Percentiles rank a stretch among this genome's conserved stretches.
phyloP scores from a whole-genome alignment of 2,888 invertebrate species.

The Chloroclystis v-ata region DNA sequence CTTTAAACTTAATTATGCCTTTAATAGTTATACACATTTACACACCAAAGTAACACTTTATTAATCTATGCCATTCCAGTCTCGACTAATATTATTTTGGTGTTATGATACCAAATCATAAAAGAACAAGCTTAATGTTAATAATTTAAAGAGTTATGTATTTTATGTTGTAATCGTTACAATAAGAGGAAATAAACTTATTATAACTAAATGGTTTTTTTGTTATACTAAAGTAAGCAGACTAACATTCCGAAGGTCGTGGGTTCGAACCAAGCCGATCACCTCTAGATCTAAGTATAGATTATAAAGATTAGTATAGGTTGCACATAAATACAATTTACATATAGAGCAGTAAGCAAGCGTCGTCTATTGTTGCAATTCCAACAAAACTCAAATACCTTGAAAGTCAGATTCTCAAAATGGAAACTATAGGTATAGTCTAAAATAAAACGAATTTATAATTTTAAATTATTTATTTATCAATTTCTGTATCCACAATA shows the following conservation, averaged over 20 bases:
- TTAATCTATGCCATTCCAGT: slow-evolving; percentile 59
- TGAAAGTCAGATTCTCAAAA: too few relatives aligned
- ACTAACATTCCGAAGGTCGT: too few relatives aligned
- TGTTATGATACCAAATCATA: slow-evolving; percentile 58
- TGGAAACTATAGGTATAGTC: too few relatives aligned
- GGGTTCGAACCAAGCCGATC: too few relatives aligned
- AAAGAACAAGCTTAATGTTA: slow-evolving; percentile 74
- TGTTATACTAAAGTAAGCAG: background rate
- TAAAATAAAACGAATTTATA: slow-evolving; percentile 30
- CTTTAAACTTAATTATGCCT: too few relatives aligned
- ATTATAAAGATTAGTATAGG: too few relatives aligned
- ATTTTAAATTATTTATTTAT: slow-evolving; percentile 69
- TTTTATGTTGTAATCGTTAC: slow-evolving; percentile 76
- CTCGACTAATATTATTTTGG: slow-evolving; percentile 59
- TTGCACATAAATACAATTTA: too few relatives aligned
- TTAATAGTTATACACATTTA: slow-evolving; percentile 26
- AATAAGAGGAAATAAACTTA: slow-evolving; percentile 57
- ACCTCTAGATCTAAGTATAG: too few relatives aligned
- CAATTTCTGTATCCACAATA: slow-evolving; percentile 77
- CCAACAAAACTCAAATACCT: too few relatives aligned
- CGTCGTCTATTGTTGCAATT: too few relatives aligned
- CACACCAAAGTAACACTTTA: slow-evolving; percentile 45
- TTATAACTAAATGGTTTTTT: slow-evolving; percentile 19
- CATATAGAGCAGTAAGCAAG: too few relatives aligned
- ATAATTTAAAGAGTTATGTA: slow-evolving; percentile 63